These are phyloP conservation scores for Aplysina aerophoba DNA, from an alignment of 37 sponge, comb jelly and placozoan genomes.

Conservation along the genomic window DNA sequence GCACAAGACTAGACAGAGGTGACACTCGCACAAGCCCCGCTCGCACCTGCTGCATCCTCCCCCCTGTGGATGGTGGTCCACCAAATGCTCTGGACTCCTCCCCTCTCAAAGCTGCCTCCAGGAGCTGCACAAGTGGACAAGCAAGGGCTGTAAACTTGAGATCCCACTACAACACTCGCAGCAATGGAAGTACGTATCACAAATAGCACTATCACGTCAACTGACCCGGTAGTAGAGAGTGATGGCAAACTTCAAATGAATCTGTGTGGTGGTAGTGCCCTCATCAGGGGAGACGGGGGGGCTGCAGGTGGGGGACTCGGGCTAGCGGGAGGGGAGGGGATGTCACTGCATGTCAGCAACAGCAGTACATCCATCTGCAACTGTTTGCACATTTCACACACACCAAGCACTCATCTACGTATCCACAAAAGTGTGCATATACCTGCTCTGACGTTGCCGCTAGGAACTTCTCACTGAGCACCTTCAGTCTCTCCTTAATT, in stretches of 20 bases:
- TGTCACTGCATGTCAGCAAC: background rate
- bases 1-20: background rate
- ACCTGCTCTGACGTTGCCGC: constrained; percentile 9
- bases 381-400: background rate
- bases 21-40: background rate
- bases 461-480: constrained; percentile 43
- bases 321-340: background rate
- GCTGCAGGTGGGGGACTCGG: background rate
- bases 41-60: background rate
- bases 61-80: background rate
- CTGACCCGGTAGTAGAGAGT: constrained; percentile 30
- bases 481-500: constrained; percentile 27
- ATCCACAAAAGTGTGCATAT: background rate
- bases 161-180: background rate
- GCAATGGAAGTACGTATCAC: background rate
- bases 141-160: background rate
- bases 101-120: constrained; percentile 49
- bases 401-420: background rate
- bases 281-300: background rate
- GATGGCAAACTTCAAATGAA: constrained; percentile 1
- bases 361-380: background rate
- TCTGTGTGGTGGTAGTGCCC: background rate
- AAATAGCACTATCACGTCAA: background rate
- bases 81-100: constrained; percentile 42
- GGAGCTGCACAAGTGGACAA: constrained; percentile 27